phyloP scores from a whole-genome alignment of 2,797 vertebrate genomes.

The Galaxias olidus region DNA sequence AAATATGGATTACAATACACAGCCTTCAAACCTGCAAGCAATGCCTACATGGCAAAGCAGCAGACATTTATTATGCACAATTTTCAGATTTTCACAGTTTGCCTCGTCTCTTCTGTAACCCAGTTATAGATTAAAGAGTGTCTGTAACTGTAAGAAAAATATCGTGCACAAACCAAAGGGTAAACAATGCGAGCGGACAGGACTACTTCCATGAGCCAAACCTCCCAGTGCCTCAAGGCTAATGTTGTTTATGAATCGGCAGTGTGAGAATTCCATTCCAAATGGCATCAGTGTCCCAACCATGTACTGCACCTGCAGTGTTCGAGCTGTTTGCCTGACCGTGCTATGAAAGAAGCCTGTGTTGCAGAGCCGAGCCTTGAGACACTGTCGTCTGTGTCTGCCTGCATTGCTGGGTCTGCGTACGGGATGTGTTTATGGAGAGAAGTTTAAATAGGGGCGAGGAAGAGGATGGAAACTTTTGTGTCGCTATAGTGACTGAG shows the following conservation, averaged over 20 bases:
- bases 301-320: slow-evolving; percentile 64
- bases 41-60: neutral
- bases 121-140: neutral
- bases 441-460: slow-evolving; percentile 32
- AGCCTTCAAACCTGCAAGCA: neutral
- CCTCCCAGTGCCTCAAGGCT: slow-evolving; percentile 12
- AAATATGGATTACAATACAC: slow-evolving; percentile 63
- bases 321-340: slow-evolving; percentile 66
- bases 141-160: slow-evolving; percentile 8
- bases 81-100: slow-evolving; percentile 34
- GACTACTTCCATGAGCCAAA: neutral
- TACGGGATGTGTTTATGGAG: slow-evolving; percentile 50
- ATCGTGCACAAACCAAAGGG: too few relatives aligned
- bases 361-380: slow-evolving; percentile 58
- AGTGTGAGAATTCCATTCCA: slow-evolving; percentile 37
- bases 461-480: slow-evolving; percentile 10
- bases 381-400: slow-evolving; percentile 66
- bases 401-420: slow-evolving; percentile 32
- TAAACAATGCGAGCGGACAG: too few relatives aligned
- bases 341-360: slow-evolving; percentile 68
- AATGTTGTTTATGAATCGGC: slow-evolving; percentile 45
- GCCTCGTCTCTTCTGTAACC: slow-evolving; percentile 22
- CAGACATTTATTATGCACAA: neutral
- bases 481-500: neutral
- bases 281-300: slow-evolving; percentile 49